Evolutionary conservation across 2,888 invertebrate genomes (phyloP).

Genomic region (Ennomos quercinarius): DNA sequence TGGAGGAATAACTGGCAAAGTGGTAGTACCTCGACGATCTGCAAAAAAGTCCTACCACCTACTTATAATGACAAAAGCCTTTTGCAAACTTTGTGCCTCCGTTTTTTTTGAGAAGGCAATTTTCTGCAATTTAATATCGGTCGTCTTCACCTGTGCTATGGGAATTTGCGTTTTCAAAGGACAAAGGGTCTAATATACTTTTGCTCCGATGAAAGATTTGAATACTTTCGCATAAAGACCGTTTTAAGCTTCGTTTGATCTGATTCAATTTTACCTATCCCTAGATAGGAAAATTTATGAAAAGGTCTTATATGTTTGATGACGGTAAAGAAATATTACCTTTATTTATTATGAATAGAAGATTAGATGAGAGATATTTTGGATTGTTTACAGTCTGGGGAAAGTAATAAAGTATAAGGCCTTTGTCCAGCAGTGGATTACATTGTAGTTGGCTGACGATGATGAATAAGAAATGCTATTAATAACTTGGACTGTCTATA

Average conservation of each 20-base stretch:
- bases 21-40: no score
- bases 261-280: neutral
- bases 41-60: constrained; percentile 35
- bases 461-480: no score
- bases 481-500: no score
- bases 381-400: no score
- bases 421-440: no score
- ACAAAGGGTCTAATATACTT: constrained; percentile 6
- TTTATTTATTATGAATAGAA: no score
- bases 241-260: constrained; percentile 20
- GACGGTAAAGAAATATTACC: no score
- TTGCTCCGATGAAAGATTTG: neutral
- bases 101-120: constrained; percentile 60
- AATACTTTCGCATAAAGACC: constrained; percentile 14
- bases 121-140: constrained; percentile 63
- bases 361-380: no score
- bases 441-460: no score
- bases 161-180: constrained; percentile 34
- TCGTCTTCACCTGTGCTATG: constrained; percentile 45
- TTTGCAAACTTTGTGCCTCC: constrained; percentile 42
- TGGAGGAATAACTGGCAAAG: no score
- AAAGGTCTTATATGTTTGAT: neutral
- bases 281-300: no score
- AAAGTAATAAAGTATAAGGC: no score
- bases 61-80: constrained; percentile 44